Base-by-base conservation (phyloP, 2,113 vertebrate genomes). In the Phoenicopterus ruber region DNA sequence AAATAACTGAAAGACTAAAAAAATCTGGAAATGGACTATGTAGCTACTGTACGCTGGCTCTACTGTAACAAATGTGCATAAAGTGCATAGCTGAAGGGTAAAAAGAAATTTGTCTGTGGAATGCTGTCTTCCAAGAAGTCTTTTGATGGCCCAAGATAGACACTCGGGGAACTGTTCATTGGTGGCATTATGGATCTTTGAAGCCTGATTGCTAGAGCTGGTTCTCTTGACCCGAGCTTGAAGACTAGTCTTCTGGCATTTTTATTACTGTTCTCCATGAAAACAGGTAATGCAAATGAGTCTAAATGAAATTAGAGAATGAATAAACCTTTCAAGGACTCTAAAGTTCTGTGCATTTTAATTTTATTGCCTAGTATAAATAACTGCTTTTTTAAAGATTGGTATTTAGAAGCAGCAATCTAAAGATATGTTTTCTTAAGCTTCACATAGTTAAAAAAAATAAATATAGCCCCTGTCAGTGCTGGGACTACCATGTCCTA, bases 151-250 rank as follows among this genome's bases (percentile, higher is more conserved):
- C 47, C 22, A 18, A 16, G 40, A 36, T 17, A 66, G 47, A 49
- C 26, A 7, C 8, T 50, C 0, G 0, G 13, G 40, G 36, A 77
- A 25, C 42, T 58, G 20, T 67, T 58, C 6, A 2, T 36, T 34
- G 22, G 34, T 61, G 50, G 61, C 17, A 6, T 20, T 36, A n/a
- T 2, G 7, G n/a, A 40, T 88, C 36, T 77, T 62, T 26, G 42
- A 69, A 78, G 21, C 42, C 52, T 36, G 7, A 80, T 36, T 34
- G 40, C 55, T 73, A 20, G 38, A 77, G 54, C 50, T 66, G 21
- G 11, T 52, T 76, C 46, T 63, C 42, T 47, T 65, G 26, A 77
- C 46, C 2, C 2, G 46, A 67, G 38, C 9, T 72, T 67, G 40
- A 44, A 42, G 38, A 77, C 25, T 6, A 62, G 14, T 70, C 20